Evolutionary conservation across 37 sponge, comb jelly and placozoan genomes (phyloP).

Genomic region (Theonella swinhoei): DNA sequence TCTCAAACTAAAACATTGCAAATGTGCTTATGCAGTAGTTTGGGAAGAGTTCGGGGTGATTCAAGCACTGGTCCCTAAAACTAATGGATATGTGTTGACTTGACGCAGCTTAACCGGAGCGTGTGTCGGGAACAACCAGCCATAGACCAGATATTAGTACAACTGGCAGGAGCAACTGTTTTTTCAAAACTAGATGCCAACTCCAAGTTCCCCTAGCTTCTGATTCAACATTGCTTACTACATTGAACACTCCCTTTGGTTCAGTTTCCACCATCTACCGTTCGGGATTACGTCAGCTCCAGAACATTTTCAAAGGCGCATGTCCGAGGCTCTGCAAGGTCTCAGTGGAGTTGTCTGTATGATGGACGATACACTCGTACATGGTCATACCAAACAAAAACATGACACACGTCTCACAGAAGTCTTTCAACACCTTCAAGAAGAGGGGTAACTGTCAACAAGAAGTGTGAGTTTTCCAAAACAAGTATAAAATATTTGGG

Average conservation of each 20-base stretch:
- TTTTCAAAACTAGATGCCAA: slow-evolving; percentile 58
- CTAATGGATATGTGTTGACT: slow-evolving; percentile 54
- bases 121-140: slow-evolving; percentile 50
- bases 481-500: background rate
- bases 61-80: slow-evolving; percentile 44
- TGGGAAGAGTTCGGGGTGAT: slow-evolving; percentile 41
- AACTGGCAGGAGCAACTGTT: slow-evolving; percentile 35
- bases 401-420: slow-evolving; percentile 27
- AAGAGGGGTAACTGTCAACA: slow-evolving; percentile 2
- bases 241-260: slow-evolving; percentile 62
- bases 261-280: slow-evolving; percentile 32
- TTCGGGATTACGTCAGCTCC: too few relatives aligned
- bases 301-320: slow-evolving; percentile 30
- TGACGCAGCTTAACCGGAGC: slow-evolving; percentile 47
- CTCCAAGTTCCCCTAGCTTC: slow-evolving; percentile 44
- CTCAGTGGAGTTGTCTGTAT: slow-evolving; percentile 14
- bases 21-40: slow-evolving; percentile 10
- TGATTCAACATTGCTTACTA: slow-evolving; percentile 42
- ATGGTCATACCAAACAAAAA: slow-evolving; percentile 23
- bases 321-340: slow-evolving; percentile 14
- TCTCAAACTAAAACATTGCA: slow-evolving; percentile 33
- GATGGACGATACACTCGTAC: slow-evolving; percentile 36
- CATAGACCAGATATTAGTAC: slow-evolving; percentile 48
- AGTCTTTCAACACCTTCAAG: slow-evolving; percentile 14
- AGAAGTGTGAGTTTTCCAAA: slow-evolving; percentile 18